Percentiles rank a stretch among this genome's conserved stretches.
phyloP scores from a whole-genome alignment of 2,113 vertebrate species.

The Synchiropus splendidus region DNA sequence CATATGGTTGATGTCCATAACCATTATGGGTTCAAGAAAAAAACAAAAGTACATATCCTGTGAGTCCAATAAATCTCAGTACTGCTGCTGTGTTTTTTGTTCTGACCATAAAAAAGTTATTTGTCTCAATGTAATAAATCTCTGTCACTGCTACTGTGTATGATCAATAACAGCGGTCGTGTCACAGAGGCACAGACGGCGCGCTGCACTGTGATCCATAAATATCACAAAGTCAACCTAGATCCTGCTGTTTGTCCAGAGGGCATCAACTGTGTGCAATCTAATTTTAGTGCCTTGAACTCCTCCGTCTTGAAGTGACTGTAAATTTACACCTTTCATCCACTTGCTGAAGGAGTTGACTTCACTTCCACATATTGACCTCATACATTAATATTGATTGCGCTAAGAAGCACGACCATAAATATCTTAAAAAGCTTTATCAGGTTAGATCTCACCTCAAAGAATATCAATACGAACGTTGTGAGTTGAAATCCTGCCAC shows the following conservation, averaged over 20 bases:
- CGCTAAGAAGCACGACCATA: no score
- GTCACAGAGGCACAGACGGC: conserved; percentile 6
- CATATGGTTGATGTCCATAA: no score
- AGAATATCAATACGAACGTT: no score
- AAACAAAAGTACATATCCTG: no score
- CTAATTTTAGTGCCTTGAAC: conserved; percentile 28
- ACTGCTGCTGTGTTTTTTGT: conserved; percentile 3
- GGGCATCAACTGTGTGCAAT: conserved; percentile 13
- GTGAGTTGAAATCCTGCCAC: no score
- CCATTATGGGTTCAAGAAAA: no score
- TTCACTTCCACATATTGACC: background rate
- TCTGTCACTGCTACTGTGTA: conserved; percentile 1
- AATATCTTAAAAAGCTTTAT: no score
- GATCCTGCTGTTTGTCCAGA: conserved; percentile 15
- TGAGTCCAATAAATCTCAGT: no score
- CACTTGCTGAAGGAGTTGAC: background rate
- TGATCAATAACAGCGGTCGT: conserved; percentile 14
- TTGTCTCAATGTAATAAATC: conserved; percentile 19
- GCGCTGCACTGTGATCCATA: conserved; percentile 13
- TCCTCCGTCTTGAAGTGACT: conserved; percentile 3
- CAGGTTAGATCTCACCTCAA: no score
- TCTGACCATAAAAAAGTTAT: conserved; percentile 17
- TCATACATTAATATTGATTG: no score
- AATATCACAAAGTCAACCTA: background rate
- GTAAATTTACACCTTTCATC: conserved; percentile 7